These are phyloP conservation scores for Gouania willdenowi DNA, from an alignment of 2,797 vertebrate genomes.

Conservation along the genomic window DNA sequence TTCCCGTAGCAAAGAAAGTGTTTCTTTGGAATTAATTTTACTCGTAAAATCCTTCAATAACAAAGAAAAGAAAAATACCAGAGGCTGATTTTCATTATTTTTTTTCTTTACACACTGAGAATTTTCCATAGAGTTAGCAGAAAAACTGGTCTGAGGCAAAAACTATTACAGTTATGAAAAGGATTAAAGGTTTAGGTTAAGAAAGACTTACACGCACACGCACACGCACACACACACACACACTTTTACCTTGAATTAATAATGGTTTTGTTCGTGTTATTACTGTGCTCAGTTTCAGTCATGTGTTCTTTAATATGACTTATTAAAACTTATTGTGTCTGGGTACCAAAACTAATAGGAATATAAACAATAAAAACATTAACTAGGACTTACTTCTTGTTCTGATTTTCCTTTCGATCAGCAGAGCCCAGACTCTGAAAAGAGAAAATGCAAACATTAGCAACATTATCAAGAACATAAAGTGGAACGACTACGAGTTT, in stretches of 20 bases:
- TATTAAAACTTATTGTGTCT: not conserved
- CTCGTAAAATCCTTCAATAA: too few species aligned
- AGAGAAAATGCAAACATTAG: conserved; percentile 34
- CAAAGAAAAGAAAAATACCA: not conserved
- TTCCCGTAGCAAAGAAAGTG: too few species aligned
- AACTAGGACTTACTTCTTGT: conserved; percentile 78
- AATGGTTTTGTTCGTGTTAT: conserved; percentile 2
- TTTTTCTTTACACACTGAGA: not conserved
- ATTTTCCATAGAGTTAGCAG: not conserved
- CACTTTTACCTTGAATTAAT: conserved; percentile 4
- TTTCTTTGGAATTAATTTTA: too few species aligned
- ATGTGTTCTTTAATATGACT: not conserved
- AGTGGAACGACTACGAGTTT: too few species aligned
- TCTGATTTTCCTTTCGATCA: conserved; percentile 83
- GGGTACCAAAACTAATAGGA: not conserved
- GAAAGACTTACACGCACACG: not conserved
- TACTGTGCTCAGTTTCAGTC: not conserved
- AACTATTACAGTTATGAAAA: conserved; percentile 8
- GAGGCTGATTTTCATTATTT: not conserved
- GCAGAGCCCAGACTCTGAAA: conserved; percentile 89
- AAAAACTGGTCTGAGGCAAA: conserved; percentile 5
- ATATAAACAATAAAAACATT: not conserved
- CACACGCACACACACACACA: not conserved
- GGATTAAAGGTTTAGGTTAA: conserved; percentile 17
- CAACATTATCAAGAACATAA: not conserved